phyloP scores from a whole-genome alignment of 2,113 vertebrate species.

The Conger conger region DNA sequence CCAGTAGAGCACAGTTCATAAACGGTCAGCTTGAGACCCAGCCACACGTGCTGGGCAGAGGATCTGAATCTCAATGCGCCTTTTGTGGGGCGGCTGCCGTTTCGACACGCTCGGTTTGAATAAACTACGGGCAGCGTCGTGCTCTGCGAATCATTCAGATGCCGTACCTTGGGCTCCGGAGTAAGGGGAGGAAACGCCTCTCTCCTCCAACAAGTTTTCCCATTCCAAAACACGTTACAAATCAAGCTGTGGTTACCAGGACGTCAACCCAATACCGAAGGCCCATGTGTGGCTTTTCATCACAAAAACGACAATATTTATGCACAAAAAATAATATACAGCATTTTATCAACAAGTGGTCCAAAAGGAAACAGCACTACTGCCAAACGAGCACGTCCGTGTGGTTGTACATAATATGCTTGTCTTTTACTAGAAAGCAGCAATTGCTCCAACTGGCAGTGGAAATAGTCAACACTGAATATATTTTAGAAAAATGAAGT shows the following conservation, averaged over 20 bases:
- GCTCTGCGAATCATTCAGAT: slow-evolving; percentile 76
- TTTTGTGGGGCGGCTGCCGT: slow-evolving; percentile 92
- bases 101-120: slow-evolving; percentile 87
- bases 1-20: slow-evolving; percentile 63
- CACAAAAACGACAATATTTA: background rate
- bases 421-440: background rate
- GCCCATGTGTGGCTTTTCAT: too few relatives aligned
- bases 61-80: slow-evolving; percentile 86
- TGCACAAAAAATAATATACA: background rate
- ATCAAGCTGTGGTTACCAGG: background rate
- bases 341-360: background rate
- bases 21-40: slow-evolving; percentile 72
- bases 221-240: slow-evolving; percentile 25
- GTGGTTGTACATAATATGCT: slow-evolving; percentile 61
- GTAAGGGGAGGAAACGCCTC: slow-evolving; percentile 38
- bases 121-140: slow-evolving; percentile 81
- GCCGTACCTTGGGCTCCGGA: slow-evolving; percentile 63
- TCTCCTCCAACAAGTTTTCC: slow-evolving; percentile 40
- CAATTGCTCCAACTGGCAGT: background rate
- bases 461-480: background rate
- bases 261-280: background rate
- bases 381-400: slow-evolving; percentile 1
- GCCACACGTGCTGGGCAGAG: slow-evolving; percentile 83
- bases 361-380: background rate
- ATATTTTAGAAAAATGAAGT: background rate